Base-by-base conservation (phyloP, 2,888 invertebrate species). In the Ditula angustiorana region DNA sequence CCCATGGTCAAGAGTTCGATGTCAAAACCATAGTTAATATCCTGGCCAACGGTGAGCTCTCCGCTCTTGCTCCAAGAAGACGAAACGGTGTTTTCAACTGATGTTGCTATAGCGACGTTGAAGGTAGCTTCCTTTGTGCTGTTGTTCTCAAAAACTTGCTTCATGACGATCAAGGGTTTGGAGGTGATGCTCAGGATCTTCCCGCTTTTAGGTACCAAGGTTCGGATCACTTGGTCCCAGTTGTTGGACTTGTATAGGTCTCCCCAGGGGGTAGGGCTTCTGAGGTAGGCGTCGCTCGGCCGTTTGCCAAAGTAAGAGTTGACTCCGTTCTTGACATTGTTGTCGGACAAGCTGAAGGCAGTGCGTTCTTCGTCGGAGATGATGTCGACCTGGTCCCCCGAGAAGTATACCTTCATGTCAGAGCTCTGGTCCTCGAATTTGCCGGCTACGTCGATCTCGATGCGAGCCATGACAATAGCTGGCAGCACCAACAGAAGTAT, bases 221-320 rank as follows among this genome's bases (percentile, higher is more conserved):
- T 73, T 46, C 79, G 81, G 1, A 64, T 67, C 2, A 85, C 81
- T 37, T 79, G 79, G 2, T 71, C 49, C 85, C 83, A 86, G 19
- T 70, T 67, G 60, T 79, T 76, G 0, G 70, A 72, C 16, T 63
- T 57, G 71, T 80, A 85, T 0, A 86, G 63, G 56, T 86, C 86
- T 0, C 80, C 81, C 80, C 80, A 86, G 0, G 82, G 82, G 0
- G 86, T 86, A 0, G 85, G 86, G 61, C 80, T 80, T 2, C 66
- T 74, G 0, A 81, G 21, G 69, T 66, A 82, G 0, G 74, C 77
- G 35, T 77, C 74, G 30, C 71, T 72, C 0, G 85, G 85, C 2
- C 66, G 64, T 0, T 24, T 37, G 0, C 83, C 84, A 35, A 77
- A 77, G 65, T 78, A 73, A 0, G 53, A 23, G 0, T 66, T 30